Evolutionary conservation across 2,888 invertebrate genomes (phyloP), one percentile per base, ranked within the genome.

Genomic region (Myopa testacea): DNA sequence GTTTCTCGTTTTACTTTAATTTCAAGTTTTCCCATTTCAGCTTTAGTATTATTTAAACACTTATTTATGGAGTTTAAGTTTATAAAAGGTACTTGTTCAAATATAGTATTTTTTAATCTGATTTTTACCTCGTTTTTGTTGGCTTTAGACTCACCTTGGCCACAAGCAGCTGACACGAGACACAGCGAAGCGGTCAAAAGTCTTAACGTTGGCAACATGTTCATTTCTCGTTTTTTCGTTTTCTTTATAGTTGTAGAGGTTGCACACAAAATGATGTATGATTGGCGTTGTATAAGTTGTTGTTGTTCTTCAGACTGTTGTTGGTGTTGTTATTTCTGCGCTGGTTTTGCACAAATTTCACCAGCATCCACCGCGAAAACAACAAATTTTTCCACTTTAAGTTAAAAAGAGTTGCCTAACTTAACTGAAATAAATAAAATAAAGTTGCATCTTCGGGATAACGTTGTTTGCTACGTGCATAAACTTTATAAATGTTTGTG

Each of bases 81-180:
- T 45, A 8, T 45, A 8, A 45, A 45, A 6, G 6, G 0, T 8
- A 8, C 6, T 45, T 45, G 45, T 45, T 45, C 10, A 45, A 0
- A 45, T 45, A 45, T 45, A 10, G 45, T 8, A 45, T n/a, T 69
- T 40, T 14, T 12, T 69, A 6, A 38, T 38, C 40, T 38, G 7
- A 69, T 69, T 26, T 71, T 12, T 16, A 4, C 8, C 19, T 12
- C 16, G 16, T 63, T 55, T 12, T 71, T 73, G 38, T 40, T 73
- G 12, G 8, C 16, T 34, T 37, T n/a, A 4, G 73, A 77, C 81
- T 81, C 69, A 81, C 81, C 78, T 79, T 81, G 81, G 75, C 79
- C 65, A 55, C 72, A 77, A 74, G 74, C 81, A 55, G 78, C 74
- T 68, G 78, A 67, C 50, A 78, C 50, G 50, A 78, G 72, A 62